A percentile compares a stretch with the other conserved stretches of the same genome.
Evolutionary conservation across 1,140 invertebrate genomes (phyloP).

Genomic region (Elymnias hypermnestra): DNA sequence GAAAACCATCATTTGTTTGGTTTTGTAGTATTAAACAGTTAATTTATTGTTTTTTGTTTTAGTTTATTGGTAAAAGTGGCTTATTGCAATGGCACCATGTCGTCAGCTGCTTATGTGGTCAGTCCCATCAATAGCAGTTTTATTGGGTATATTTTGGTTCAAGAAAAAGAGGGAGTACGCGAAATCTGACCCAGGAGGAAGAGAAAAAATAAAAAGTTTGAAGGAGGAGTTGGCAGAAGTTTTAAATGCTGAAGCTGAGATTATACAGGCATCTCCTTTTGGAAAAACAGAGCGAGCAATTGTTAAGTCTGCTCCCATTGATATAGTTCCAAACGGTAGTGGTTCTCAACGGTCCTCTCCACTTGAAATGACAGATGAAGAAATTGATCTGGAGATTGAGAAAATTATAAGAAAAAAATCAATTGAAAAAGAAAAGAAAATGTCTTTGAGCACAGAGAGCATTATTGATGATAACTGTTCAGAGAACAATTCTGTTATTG

Average conservation of each 20-base stretch:
- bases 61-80: slow-evolving; percentile 74
- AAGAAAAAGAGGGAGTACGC: slow-evolving; percentile 77
- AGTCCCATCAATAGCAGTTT: slow-evolving; percentile 77
- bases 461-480: slow-evolving; percentile 15
- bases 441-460: slow-evolving; percentile 35
- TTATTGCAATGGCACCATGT: slow-evolving; percentile 73
- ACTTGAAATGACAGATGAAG: slow-evolving; percentile 77
- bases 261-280: slow-evolving; percentile 37
- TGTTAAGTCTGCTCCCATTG: slow-evolving; percentile 77
- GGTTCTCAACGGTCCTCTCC: slow-evolving; percentile 73
- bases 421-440: slow-evolving; percentile 58
- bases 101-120: slow-evolving; percentile 79
- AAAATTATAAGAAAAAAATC: slow-evolving; percentile 73
- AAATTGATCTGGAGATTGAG: slow-evolving; percentile 78
- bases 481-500: slow-evolving; percentile 35
- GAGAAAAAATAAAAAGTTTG: slow-evolving; percentile 71
- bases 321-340: slow-evolving; percentile 74
- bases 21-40: too few species aligned
- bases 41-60: slow-evolving; percentile 50
- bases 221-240: slow-evolving; percentile 70
- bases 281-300: slow-evolving; percentile 58
- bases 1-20: too few species aligned
- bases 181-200: slow-evolving; percentile 76
- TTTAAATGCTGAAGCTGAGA: slow-evolving; percentile 53
- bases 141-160: slow-evolving; percentile 81